phyloP scores from a whole-genome alignment of 2,113 vertebrate species.

The Peromyscus polionotus region DNA sequence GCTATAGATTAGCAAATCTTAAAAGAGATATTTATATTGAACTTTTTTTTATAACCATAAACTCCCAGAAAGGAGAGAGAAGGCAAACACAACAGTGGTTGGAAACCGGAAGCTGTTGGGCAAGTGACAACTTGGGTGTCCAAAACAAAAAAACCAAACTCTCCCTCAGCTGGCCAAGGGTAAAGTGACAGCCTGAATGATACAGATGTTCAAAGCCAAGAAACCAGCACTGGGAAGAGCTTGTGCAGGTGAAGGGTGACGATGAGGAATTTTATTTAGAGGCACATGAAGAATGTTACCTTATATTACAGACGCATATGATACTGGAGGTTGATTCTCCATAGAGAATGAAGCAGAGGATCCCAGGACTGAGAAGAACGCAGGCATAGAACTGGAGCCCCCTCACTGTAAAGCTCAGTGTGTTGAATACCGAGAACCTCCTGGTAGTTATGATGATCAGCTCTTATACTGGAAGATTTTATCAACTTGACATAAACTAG shows the following conservation, averaged over 20 bases:
- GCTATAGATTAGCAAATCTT: slow-evolving; percentile 21
- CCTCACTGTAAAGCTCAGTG: not conserved
- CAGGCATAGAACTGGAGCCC: fast-evolving
- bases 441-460: not conserved
- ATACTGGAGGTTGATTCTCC: not conserved
- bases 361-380: not conserved
- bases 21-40: slow-evolving; percentile 5
- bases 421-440: not conserved
- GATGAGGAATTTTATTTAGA: not conserved
- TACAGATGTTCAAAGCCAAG: not conserved
- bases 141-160: not conserved
- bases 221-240: not conserved
- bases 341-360: not conserved
- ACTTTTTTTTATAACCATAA: not conserved
- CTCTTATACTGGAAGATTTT: not conserved
- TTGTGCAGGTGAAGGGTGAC: too few species aligned
- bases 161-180: not conserved
- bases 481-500: not conserved
- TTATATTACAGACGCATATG: not conserved
- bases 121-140: not conserved
- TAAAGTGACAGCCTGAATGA: not conserved
- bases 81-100: slow-evolving; percentile 9
- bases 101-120: not conserved
- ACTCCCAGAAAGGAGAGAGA: slow-evolving; percentile 6
- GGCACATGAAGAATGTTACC: not conserved